Evolutionary conservation across 2,113 vertebrate species (phyloP).

Genomic region (Danio rerio): GRCz12tu NC_133196.1:6531501-6532000

Average conservation of each 20-base stretch:
- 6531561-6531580: slow-evolving; percentile 72
- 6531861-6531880: slow-evolving; percentile 94
- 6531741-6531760: slow-evolving; percentile 82
- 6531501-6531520: slow-evolving; percentile 66
- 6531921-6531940: too few species aligned
- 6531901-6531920: neutral
- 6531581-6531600: neutral
- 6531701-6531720: too few species aligned
- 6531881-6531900: slow-evolving; percentile 77
- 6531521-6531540: slow-evolving; percentile 70
- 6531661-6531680: too few species aligned
- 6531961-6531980: too few species aligned
- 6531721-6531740: too few species aligned
- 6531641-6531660: neutral
- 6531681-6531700: too few species aligned
- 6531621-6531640: neutral
- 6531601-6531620: neutral
- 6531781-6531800: slow-evolving; percentile 92
- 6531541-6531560: slow-evolving; percentile 80
- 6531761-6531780: slow-evolving; percentile 85
- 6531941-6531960: too few species aligned
- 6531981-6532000: too few species aligned
- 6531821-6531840: slow-evolving; percentile 71
- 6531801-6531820: slow-evolving; percentile 90
- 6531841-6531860: slow-evolving; percentile 78